Evolutionary conservation across 1,140 invertebrate genomes (phyloP), one percentile per base, ranked within the genome.

Genomic region (Eriosoma lanigerum): DNA sequence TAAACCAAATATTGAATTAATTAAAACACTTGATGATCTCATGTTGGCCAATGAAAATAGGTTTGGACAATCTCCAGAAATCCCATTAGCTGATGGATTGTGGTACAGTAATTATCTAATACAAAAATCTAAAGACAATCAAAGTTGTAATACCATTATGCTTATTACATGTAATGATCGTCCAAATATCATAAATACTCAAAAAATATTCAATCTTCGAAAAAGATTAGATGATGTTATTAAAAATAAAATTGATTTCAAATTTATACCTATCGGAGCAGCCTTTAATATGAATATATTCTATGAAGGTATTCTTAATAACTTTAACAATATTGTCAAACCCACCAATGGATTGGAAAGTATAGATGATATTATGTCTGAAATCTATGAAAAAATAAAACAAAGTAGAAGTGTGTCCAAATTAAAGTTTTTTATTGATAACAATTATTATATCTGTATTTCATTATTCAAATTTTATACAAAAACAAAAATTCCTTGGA

Each of bases 101-200:
- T 76, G 60, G 60, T 73, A 81, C 68, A 9, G 70, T 70, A 76
- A 50, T 15, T 76, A 54, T 32, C 60, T 81, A 6, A 66, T 70
- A 38, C 76, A 73, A n/a, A 81, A 68, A 68, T 81, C n/a, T 46
- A 52, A 21, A 6, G 81, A 26, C 13, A 81, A 81, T 66, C 58
- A 66, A 52, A 76, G 62, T 24, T 38, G 6, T 68, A 62, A n/a
- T 54, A 66, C 60, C n/a, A 76, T 81, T 17, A 52, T 81, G 12
- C 60, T 81, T n/a, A 78, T 81, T 21, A 68, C 81, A 21, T 81
- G 81, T 32, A 29, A 73, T 52, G 81, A 81, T 9, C 46, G 58
- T 24, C 81, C 81, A 26, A 48, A 68, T 4, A 46, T 54, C 21
- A 46, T 46, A 0, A 13, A 76, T 38, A n/a, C 17, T 32, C 52